Conservation (phyloP, 2,797 vertebrate genomes). For the Loris lydekkerianus region DNA sequence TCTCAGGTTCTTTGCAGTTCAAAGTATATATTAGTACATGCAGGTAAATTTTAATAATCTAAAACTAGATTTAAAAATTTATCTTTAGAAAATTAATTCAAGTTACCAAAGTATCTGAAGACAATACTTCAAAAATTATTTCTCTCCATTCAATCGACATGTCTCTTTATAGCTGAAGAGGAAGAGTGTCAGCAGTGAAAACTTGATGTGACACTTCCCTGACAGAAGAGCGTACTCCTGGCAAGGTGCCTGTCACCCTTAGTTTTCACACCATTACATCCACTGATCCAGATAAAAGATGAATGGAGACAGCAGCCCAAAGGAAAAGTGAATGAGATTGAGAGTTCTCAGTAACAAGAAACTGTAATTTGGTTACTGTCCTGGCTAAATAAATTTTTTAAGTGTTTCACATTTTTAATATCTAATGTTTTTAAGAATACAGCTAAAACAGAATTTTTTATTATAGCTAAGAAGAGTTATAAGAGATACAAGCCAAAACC, state of each 20-base stretch:
- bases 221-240: neutral
- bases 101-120: neutral
- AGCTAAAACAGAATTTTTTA: neutral
- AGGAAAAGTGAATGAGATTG: neutral
- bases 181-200: neutral
- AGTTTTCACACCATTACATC: neutral
- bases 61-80: neutral
- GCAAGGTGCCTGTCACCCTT: neutral
- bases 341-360: neutral
- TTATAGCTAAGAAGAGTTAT: neutral
- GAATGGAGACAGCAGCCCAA: neutral
- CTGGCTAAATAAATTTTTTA: neutral
- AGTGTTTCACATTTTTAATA: neutral
- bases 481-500: neutral
- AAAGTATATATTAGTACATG: neutral
- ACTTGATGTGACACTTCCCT: neutral
- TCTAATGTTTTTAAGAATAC: neutral
- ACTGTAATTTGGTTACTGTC: neutral
- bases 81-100: neutral
- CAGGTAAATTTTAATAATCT: neutral
- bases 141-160: neutral
- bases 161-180: neutral
- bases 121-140: slow-evolving; percentile 8
- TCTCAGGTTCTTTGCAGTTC: slow-evolving; percentile 8
- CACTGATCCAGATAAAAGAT: neutral